Evolutionary conservation across 2,888 invertebrate genomes (phyloP), one percentile per base, ranked within the genome.

Genomic region (Drosophila bunnanda): DNA sequence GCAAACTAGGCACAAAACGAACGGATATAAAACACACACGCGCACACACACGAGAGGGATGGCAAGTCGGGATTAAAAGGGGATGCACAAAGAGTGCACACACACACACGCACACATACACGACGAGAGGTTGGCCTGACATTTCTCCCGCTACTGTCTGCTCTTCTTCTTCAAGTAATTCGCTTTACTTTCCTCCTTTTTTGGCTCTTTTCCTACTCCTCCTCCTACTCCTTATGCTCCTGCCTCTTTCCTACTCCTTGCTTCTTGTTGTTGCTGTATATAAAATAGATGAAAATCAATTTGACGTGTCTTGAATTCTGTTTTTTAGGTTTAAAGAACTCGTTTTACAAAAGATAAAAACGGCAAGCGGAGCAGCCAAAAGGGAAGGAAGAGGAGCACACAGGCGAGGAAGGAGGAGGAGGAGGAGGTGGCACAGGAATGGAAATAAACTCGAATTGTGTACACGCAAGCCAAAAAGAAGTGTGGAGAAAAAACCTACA

Each of bases 211-310:
- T 43, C 50, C 25, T 48, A 30, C 54, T n/a, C 36, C 34, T n/a
- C 38, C 54, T 17, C 48, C 28, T 50, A 25, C 54, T 17, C n/a
- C 38, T 38, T n/a, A 46, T 17, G 30, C 22, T 39, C 6, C n/a
- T 4, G 20, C 20, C 50, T 13, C 20, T 30, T 15, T 50, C 15
- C 15, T 50, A 9, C 50, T 52, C 32, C 50, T 34, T 22, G 50
- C 53, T 39, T 54, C 55, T 28, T 46, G 28, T 56, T 71, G 67
- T 64, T 70, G 71, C 72, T 75, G 86, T 85, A 83, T 79, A 85
- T 88, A 85, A 88, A 83, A 83, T 83, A 85, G 88, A 88, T 83
- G 83, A 85, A 83, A 83, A 83, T 83, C 82, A 83, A 83, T 83
- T 88, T 88, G 88, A 83, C 83, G 83, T 83, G 83, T 83, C 82